A percentile compares a stretch with the other conserved stretches of the same genome.
Conservation (phyloP, 2,797 vertebrate species). For the Vipera latastei region DNA sequence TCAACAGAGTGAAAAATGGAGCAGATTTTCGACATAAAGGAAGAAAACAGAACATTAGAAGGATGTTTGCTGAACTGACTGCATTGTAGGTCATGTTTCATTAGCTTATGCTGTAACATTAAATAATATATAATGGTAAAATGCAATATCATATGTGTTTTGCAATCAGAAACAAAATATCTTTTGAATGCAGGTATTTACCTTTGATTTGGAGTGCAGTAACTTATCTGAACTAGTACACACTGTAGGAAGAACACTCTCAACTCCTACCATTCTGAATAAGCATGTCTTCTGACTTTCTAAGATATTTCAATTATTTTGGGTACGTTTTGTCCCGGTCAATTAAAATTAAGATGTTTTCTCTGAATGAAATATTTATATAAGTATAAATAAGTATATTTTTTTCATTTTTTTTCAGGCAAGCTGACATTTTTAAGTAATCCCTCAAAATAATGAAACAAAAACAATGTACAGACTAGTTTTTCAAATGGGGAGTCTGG, state of each 20-base stretch:
- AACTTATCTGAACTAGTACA: conserved; percentile 15
- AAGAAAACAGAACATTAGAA: conserved; percentile 20
- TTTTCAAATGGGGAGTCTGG: neutral
- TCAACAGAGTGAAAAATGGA: neutral
- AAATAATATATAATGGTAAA: conserved; percentile 16
- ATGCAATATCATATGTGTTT: neutral
- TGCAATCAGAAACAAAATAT: neutral
- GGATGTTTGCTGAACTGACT: conserved; percentile 1
- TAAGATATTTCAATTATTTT: conserved; percentile 38
- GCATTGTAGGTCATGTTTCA: neutral
- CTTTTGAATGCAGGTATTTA: neutral
- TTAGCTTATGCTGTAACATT: conserved; percentile 10
- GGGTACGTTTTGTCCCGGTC: conserved; percentile 34
- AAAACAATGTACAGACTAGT: neutral
- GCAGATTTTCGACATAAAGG: conserved; percentile 38
- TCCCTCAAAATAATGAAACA: neutral
- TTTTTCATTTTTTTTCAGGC: neutral
- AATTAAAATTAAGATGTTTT: conserved; percentile 8
- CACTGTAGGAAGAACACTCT: neutral
- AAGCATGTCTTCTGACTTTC: conserved; percentile 41
- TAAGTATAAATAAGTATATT: neutral
- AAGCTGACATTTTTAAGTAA: neutral
- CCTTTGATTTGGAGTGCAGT: conserved; percentile 18
- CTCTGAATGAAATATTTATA: conserved; percentile 16
- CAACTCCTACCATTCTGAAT: conserved; percentile 26